Evolutionary conservation across 2,888 invertebrate genomes (phyloP).

Genomic region (Agriotes lineatus): DNA sequence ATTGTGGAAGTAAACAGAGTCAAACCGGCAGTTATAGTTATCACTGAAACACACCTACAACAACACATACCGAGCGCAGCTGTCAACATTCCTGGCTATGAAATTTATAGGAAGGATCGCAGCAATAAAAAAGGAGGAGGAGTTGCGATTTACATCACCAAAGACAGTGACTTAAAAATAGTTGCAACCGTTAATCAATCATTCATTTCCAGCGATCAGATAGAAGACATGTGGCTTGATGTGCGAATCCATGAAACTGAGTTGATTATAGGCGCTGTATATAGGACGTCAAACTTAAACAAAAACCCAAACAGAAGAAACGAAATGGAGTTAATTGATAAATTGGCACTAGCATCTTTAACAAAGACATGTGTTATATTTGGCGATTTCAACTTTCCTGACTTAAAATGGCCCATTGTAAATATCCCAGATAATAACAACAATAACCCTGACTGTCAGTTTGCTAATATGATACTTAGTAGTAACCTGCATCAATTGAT

Average conservation of each 20-base stretch:
- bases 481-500: not conserved
- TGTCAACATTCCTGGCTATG: not conserved
- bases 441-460: not conserved
- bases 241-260: too few relatives aligned
- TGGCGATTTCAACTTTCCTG: not conserved
- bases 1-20: not conserved
- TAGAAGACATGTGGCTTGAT: not conserved
- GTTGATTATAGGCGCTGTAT: not conserved
- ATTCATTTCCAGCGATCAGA: not conserved
- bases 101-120: not conserved
- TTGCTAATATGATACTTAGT: not conserved
- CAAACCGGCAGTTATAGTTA: not conserved
- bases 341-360: too few relatives aligned
- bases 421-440: not conserved
- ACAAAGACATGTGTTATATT: not conserved
- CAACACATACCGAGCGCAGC: not conserved
- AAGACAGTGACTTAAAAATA: not conserved
- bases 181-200: not conserved
- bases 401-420: not conserved
- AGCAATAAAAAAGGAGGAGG: not conserved
- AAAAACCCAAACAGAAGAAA: not conserved
- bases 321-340: too few relatives aligned
- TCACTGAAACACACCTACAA: not conserved
- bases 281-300: not conserved
- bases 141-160: not conserved